These are phyloP conservation scores for Lepidocyrtinus sp. DNA, from an alignment of 2,888 invertebrate genomes.

Conservation along the genomic window DNA sequence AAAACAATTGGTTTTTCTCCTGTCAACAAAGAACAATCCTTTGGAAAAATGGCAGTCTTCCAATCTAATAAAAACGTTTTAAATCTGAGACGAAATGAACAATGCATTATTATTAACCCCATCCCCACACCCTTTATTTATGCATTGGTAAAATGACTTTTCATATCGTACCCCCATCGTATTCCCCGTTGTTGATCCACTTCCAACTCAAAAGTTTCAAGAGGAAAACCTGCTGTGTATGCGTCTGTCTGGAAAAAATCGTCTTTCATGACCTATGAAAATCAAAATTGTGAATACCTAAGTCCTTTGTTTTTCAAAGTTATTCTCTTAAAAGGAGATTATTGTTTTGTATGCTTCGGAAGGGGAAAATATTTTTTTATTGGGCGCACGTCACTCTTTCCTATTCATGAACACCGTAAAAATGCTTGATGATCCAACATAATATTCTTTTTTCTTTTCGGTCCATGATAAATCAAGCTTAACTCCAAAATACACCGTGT, in stretches of 20 bases:
- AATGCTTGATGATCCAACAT: neutral
- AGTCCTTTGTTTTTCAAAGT: neutral
- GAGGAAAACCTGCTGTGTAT: neutral
- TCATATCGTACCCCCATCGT: neutral
- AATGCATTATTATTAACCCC: constrained; percentile 2
- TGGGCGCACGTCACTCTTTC: neutral
- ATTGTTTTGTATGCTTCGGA: neutral
- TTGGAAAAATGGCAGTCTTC: neutral
- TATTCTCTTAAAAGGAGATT: constrained; percentile 4
- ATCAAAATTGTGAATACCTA: neutral
- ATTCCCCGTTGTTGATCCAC: neutral
- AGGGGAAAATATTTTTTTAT: neutral
- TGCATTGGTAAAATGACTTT: no score
- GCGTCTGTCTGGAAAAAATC: neutral
- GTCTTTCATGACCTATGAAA: neutral
- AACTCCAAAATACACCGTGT: no score
- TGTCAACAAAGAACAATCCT: neutral
- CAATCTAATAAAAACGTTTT: neutral
- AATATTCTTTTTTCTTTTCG: constrained; percentile 5
- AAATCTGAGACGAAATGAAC: neutral
- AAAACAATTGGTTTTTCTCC: constrained; percentile 6
- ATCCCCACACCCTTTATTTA: neutral
- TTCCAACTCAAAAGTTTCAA: neutral
- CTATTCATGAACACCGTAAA: neutral
- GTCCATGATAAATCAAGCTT: constrained; percentile 4